A percentile compares a stretch with the other conserved stretches of the same genome.
phyloP scores from a whole-genome alignment of 1,140 invertebrate genomes.

The Nomia melanderi region DNA sequence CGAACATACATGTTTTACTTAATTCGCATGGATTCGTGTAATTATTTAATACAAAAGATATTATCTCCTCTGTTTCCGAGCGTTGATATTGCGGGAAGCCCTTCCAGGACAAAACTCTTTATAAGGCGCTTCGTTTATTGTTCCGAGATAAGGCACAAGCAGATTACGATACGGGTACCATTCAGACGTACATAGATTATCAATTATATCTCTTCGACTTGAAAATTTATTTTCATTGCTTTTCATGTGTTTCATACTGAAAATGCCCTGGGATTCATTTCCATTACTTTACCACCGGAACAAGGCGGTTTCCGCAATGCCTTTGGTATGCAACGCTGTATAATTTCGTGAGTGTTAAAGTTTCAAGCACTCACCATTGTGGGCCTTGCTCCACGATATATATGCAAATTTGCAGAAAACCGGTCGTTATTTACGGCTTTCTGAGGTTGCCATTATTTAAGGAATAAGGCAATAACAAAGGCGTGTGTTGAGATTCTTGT shows the following conservation, averaged over 20 bases:
- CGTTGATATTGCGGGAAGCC: not conserved
- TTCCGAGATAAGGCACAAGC: not conserved
- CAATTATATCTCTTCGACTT: not conserved
- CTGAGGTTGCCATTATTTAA: constrained; percentile 40
- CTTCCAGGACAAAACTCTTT: not conserved
- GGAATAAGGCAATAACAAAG: constrained; percentile 37
- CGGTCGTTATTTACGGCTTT: constrained; percentile 42
- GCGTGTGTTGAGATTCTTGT: not conserved
- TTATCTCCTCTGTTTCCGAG: not conserved
- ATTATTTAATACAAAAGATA: constrained; percentile 8
- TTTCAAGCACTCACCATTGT: not conserved
- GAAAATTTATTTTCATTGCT: constrained; percentile 8
- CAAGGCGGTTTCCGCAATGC: constrained; percentile 15
- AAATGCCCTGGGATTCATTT: too few species aligned
- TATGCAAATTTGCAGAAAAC: constrained; percentile 63
- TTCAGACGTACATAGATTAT: not conserved
- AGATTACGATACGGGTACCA: not conserved
- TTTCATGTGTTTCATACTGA: not conserved
- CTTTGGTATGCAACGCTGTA: not conserved
- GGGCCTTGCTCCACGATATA: constrained; percentile 38
- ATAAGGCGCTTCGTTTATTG: not conserved
- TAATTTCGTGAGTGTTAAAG: constrained; percentile 23
- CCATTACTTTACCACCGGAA: not conserved
- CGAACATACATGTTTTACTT: not conserved
- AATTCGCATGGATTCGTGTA: not conserved